Evolutionary conservation across 2,113 vertebrate species (phyloP).

Genomic region (Melanotaenia duboulayi): DNA sequence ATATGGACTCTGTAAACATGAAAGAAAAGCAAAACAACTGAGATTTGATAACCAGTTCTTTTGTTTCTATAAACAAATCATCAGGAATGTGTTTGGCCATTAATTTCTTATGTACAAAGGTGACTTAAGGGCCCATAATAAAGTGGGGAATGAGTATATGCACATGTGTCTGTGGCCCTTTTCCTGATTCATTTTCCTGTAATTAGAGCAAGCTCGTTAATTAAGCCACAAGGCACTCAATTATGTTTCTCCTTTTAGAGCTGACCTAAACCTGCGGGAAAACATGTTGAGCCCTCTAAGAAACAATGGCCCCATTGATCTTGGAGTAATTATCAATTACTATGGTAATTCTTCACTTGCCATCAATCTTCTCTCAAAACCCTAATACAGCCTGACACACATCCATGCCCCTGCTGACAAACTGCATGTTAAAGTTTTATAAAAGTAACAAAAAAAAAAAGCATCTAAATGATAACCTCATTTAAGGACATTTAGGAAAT

Average conservation of each 20-base stretch:
- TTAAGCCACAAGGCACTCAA: slow-evolving; percentile 78
- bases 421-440: slow-evolving; percentile 26
- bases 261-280: slow-evolving; percentile 79
- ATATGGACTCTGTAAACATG: no score
- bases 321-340: slow-evolving; percentile 82
- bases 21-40: no score
- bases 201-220: slow-evolving; percentile 78
- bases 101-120: slow-evolving; percentile 11
- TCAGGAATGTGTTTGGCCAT: neutral
- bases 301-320: slow-evolving; percentile 78
- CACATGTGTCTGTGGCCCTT: slow-evolving; percentile 2
- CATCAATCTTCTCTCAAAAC: slow-evolving; percentile 48
- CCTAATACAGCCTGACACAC: slow-evolving; percentile 41
- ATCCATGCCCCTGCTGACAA: slow-evolving; percentile 23
- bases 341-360: slow-evolving; percentile 78
- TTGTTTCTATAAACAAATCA: no score
- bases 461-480: slow-evolving; percentile 1
- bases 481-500: neutral
- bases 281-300: slow-evolving; percentile 75
- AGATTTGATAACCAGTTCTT: no score
- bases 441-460: neutral
- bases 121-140: slow-evolving; percentile 26
- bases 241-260: slow-evolving; percentile 78
- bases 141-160: neutral
- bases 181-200: slow-evolving; percentile 56